Evolutionary conservation across 2,888 invertebrate species (phyloP).

Genomic region (Octonoba sinensis): DNA sequence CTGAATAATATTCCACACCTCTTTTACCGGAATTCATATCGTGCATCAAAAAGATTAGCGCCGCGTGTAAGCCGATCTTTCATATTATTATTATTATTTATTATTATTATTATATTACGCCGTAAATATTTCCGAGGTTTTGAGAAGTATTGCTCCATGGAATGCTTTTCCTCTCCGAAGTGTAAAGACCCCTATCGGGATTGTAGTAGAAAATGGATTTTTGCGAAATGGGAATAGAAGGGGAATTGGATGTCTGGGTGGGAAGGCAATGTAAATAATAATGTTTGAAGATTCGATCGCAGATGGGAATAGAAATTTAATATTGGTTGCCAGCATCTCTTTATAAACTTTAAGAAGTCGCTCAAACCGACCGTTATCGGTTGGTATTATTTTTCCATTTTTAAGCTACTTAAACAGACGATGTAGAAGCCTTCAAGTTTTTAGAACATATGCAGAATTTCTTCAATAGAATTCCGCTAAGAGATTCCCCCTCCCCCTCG

Average conservation of each 20-base stretch:
- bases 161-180: no score
- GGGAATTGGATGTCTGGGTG: slow-evolving; percentile 12
- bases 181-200: no score
- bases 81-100: slow-evolving; percentile 58
- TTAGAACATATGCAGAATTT: no score
- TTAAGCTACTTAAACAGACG: no score
- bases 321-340: neutral
- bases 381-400: no score
- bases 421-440: no score
- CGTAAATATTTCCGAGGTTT: slow-evolving; percentile 40
- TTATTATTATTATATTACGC: slow-evolving; percentile 42
- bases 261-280: slow-evolving; percentile 61
- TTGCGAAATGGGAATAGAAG: slow-evolving; percentile 18
- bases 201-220: slow-evolving; percentile 7
- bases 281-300: slow-evolving; percentile 40
- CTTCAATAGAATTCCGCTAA: no score
- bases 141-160: neutral
- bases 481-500: no score
- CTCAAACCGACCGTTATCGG: no score
- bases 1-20: slow-evolving; percentile 51
- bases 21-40: slow-evolving; percentile 50
- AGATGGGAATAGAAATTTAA: slow-evolving; percentile 23
- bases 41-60: slow-evolving; percentile 38
- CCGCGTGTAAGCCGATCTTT: slow-evolving; percentile 55
- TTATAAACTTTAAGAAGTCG: no score